Conservation (phyloP, 2,888 invertebrate genomes). For the Melanchra persicariae region DNA sequence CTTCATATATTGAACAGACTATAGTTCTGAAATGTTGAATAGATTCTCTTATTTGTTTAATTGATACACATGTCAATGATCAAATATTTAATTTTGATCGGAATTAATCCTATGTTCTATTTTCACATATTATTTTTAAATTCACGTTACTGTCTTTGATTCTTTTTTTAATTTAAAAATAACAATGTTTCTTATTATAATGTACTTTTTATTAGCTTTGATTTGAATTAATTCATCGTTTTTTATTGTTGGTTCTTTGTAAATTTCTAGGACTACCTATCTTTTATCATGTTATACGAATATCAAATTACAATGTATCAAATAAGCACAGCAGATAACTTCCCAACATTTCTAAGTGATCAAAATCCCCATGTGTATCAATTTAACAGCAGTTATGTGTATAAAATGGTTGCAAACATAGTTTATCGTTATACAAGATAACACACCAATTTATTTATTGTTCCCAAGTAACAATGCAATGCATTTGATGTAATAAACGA, state of each 20-base stretch:
- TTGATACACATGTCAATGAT: slow-evolving; percentile 54
- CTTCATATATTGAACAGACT: slow-evolving; percentile 67
- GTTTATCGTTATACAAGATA: slow-evolving; percentile 78
- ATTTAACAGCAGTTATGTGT: slow-evolving; percentile 54
- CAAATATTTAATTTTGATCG: no score
- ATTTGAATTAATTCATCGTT: background rate
- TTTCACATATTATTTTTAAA: no score
- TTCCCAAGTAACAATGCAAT: slow-evolving; percentile 86
- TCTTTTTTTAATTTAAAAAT: no score
- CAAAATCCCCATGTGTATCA: slow-evolving; percentile 26
- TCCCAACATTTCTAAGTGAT: background rate
- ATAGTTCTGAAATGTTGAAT: slow-evolving; percentile 67
- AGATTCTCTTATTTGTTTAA: slow-evolving; percentile 57
- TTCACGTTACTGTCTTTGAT: no score
- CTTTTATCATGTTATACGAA: no score
- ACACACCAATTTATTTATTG: slow-evolving; percentile 87
- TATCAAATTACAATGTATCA: no score
- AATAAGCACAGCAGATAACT: background rate
- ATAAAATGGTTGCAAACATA: slow-evolving; percentile 64
- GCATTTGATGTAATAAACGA: slow-evolving; percentile 90
- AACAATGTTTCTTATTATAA: no score
- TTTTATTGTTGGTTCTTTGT: background rate
- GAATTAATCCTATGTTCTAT: no score
- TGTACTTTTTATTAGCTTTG: no score
- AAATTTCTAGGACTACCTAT: no score